phyloP scores from a whole-genome alignment of 2,888 invertebrate genomes.

The Chrysolina haemoptera region DNA sequence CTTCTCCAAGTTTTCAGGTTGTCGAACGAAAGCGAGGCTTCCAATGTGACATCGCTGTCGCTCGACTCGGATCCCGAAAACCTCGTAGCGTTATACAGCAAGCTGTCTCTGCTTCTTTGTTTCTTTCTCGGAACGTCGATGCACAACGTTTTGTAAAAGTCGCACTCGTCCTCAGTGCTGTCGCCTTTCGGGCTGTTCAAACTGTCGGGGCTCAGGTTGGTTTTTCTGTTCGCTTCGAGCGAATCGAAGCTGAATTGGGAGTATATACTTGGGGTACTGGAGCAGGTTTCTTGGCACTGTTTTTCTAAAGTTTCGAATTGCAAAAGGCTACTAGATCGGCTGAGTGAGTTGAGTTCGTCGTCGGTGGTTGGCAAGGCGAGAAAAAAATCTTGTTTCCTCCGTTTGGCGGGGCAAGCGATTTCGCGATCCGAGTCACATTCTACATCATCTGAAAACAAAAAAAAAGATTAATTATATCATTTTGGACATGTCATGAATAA shows the following conservation, averaged over 20 bases:
- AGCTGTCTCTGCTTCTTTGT: constrained; percentile 52
- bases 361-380: constrained; percentile 58
- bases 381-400: constrained; percentile 76
- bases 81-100: constrained; percentile 61
- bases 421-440: constrained; percentile 82
- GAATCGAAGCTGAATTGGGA: constrained; percentile 73
- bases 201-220: constrained; percentile 71
- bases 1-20: constrained; percentile 69
- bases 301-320: constrained; percentile 89
- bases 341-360: constrained; percentile 75
- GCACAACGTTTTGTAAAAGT: constrained; percentile 64
- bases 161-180: constrained; percentile 62
- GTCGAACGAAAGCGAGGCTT: constrained; percentile 65
- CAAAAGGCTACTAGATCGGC: constrained; percentile 85
- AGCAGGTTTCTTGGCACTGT: constrained; percentile 73
- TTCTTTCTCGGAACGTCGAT: constrained; percentile 59
- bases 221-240: constrained; percentile 69
- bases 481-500: too few relatives aligned
- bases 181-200: constrained; percentile 68
- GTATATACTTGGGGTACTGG: constrained; percentile 70
- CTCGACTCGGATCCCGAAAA: constrained; percentile 69
- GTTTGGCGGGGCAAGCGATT: constrained; percentile 82
- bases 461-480: neutral
- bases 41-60: constrained; percentile 63
- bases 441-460: constrained; percentile 70